These are phyloP conservation scores for Litoditis marina DNA, from an alignment of 2,888 invertebrate genomes.

Conservation along the genomic window DNA sequence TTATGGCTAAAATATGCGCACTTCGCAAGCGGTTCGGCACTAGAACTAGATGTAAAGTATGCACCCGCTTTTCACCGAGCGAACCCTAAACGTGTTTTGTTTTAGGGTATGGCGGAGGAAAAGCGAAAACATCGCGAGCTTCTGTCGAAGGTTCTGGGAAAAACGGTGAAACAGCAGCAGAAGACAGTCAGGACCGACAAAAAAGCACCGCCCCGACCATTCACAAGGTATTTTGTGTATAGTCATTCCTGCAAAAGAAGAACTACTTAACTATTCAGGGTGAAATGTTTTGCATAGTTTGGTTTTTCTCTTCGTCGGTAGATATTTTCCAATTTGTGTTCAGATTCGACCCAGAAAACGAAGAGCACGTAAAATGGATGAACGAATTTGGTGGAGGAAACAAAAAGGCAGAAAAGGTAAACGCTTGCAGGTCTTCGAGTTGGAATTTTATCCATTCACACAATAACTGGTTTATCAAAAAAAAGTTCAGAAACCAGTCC, in stretches of 20 bases:
- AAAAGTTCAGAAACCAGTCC: too few relatives aligned
- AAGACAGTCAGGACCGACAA: constrained; percentile 15
- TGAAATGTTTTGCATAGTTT: not conserved
- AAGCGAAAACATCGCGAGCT: constrained; percentile 40
- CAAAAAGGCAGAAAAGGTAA: constrained; percentile 9
- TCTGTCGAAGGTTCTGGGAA: constrained; percentile 46
- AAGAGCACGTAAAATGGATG: constrained; percentile 51
- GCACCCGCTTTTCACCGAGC: not conserved
- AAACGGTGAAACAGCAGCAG: constrained; percentile 27
- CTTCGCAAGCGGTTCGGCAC: too few relatives aligned
- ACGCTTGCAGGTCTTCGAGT: too few relatives aligned
- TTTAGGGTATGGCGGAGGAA: constrained; percentile 34
- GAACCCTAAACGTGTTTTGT: not conserved
- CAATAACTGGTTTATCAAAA: not conserved
- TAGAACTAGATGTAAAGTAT: too few relatives aligned
- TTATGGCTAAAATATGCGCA: too few relatives aligned
- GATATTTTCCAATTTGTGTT: not conserved
- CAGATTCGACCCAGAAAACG: constrained; percentile 51
- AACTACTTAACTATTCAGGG: not conserved
- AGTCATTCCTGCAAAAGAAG: not conserved
- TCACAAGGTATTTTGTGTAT: constrained; percentile 19
- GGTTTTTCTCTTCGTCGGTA: not conserved
- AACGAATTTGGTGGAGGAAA: constrained; percentile 19
- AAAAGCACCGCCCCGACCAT: constrained; percentile 22
- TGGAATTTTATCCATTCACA: too few relatives aligned